Percentiles rank a stretch among this genome's conserved stretches.
Evolutionary conservation across 64 coral and sea anemone genomes (phyloP).

Genomic region (Montipora cactus): DNA sequence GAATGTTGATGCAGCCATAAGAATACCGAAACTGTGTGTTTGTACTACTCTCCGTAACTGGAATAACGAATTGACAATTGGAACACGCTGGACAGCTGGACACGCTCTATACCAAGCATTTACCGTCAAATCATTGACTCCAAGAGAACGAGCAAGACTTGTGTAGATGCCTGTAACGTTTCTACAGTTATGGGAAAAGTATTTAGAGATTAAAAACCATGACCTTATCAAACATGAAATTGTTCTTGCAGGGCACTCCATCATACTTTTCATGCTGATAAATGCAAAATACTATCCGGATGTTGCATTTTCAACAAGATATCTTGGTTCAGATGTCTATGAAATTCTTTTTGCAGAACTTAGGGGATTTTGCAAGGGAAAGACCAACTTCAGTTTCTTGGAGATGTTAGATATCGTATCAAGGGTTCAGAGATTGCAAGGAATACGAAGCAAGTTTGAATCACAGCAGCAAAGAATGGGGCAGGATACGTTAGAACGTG

Average conservation of each 20-base stretch:
- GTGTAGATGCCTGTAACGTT: constrained; percentile 20
- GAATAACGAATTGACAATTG: neutral
- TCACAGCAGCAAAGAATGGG: constrained; percentile 6
- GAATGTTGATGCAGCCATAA: constrained; percentile 59
- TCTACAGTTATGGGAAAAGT: neutral
- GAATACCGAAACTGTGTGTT: neutral
- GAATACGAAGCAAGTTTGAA: neutral
- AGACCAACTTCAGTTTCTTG: neutral
- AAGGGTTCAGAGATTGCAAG: neutral
- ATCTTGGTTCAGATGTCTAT: neutral
- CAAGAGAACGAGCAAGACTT: constrained; percentile 25
- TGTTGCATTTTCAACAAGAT: neutral
- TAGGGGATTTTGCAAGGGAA: neutral
- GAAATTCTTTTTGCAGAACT: neutral
- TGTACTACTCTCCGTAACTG: neutral
- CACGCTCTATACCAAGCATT: neutral
- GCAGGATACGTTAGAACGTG: neutral
- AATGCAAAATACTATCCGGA: neutral
- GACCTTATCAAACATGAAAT: neutral
- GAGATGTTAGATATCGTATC: neutral
- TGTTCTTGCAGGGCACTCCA: neutral
- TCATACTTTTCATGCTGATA: neutral
- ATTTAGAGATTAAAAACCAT: neutral
- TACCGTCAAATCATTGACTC: no score
- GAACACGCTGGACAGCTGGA: neutral